Conservation (phyloP, 2,113 vertebrate species). For the Tupaia tana region DNA sequence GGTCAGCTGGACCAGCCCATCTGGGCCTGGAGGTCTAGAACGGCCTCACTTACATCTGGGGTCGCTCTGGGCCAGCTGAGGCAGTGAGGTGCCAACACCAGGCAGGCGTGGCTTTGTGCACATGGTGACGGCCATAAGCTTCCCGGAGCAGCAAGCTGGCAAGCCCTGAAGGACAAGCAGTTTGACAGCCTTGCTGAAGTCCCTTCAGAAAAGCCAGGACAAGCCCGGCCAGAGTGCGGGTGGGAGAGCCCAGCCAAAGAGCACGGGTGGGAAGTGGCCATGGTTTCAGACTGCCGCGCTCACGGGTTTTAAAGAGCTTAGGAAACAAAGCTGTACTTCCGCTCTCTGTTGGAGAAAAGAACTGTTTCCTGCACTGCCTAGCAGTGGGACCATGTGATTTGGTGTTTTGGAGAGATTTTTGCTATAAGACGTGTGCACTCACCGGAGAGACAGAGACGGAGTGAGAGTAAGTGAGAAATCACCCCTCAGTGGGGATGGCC, state of each 20-base stretch:
- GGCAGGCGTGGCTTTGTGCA: not conserved
- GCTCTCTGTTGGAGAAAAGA: not conserved
- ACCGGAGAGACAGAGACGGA: too few species aligned
- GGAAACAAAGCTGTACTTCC: not conserved
- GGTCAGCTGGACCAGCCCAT: not conserved
- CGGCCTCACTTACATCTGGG: not conserved
- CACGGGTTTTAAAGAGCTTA: not conserved
- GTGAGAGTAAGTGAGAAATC: too few species aligned
- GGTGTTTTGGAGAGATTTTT: too few species aligned
- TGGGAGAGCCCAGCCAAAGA: not conserved
- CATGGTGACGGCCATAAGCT: not conserved
- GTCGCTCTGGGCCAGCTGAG: not conserved
- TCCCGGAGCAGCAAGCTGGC: not conserved
- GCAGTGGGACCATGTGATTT: not conserved
- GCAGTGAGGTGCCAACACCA: not conserved
- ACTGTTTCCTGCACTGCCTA: not conserved
- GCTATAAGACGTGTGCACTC: too few species aligned
- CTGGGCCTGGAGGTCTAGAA: not conserved
- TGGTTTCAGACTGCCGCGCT: not conserved
- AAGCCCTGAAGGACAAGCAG: not conserved
- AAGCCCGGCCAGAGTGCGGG: not conserved
- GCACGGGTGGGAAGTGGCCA: not conserved
- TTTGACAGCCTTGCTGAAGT: not conserved
- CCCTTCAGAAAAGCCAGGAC: not conserved
- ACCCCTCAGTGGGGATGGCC: too few species aligned